These are phyloP conservation scores for Andrena bucephala DNA, from an alignment of 2,888 invertebrate genomes.

Conservation along the genomic window DNA sequence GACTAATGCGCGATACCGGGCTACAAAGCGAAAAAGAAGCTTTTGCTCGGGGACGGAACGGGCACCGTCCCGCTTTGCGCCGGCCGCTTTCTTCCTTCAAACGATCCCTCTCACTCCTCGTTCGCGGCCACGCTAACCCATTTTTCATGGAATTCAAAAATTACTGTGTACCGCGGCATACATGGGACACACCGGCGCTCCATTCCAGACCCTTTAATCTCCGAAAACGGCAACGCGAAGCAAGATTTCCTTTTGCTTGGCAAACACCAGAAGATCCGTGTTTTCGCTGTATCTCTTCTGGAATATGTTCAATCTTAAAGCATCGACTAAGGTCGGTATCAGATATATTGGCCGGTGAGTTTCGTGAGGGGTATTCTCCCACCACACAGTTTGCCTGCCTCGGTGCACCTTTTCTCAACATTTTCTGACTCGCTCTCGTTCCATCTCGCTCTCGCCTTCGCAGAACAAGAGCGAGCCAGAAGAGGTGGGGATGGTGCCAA, in stretches of 20 bases:
- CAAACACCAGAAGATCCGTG: constrained; percentile 7
- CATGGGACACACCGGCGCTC: not conserved
- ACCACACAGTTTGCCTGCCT: no score
- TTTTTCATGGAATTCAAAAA: constrained; percentile 32
- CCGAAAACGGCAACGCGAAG: not conserved
- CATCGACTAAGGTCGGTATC: no score
- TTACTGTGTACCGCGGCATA: not conserved
- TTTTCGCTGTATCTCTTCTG: not conserved
- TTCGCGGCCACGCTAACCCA: constrained; percentile 30
- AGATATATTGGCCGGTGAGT: no score
- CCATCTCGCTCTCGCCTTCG: no score
- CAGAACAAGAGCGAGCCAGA: no score
- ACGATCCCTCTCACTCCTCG: not conserved
- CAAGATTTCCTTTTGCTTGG: constrained; percentile 6
- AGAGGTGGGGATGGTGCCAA: no score
- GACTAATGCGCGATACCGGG: constrained; percentile 15
- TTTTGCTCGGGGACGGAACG: not conserved
- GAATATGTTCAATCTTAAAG: no score
- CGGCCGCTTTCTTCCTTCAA: constrained; percentile 6
- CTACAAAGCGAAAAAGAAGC: constrained; percentile 27
- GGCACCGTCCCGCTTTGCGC: not conserved
- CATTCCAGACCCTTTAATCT: constrained; percentile 28
- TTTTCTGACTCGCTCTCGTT: no score
- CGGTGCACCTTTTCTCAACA: no score
- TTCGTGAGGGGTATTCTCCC: no score